Base-by-base conservation (phyloP, 2,888 invertebrate species). In the Cephus spinipes region DNA sequence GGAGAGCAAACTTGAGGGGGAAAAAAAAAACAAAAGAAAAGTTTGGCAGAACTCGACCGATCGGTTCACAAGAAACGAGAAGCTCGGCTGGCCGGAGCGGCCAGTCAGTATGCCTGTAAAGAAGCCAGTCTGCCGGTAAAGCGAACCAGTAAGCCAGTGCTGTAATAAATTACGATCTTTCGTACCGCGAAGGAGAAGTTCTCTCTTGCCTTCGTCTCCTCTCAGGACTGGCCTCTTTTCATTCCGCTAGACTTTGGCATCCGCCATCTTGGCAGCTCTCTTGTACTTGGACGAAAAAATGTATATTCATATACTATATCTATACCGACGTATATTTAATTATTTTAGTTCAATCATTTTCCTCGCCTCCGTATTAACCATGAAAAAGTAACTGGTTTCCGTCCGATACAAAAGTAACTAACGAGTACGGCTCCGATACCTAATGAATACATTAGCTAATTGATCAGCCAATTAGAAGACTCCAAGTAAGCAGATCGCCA, bases 81-180 rank as follows among this genome's bases (percentile, higher is more conserved):
- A 71, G 71, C 33, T 23, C 9, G 11, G 55, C 23, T 55, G 55
- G 55, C 9, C 55, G 55, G 23, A 55, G 23, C 55, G 55, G 23
- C 23, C 23, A 23, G 55, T 55, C 55, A 2, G 55, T 55, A 23
- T 15, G 55, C 15, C 40, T 40, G 40, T 40, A 40, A 40, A 40
- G 40, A 40, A 40, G 40, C 40, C 40, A 40, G 40, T 40, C 40
- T 23, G 40, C 55, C 40, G 15, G 6, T 40, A 40, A 40, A 40
- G 40, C 40, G 40, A 40, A 40, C 40, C 55, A 55, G 55, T 55
- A 55, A 71, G 33, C 71, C 71, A 71, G 33, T 71, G 71, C 71
- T 33, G 71, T 71, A 71, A 71, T 71, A 71, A 71, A 71, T 71
- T 71, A 71, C 71, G 30, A 71, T 71, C 71, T 71, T 71, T 30